Evolutionary conservation across 2,113 vertebrate genomes (phyloP).

Genomic region (Ia io): DNA sequence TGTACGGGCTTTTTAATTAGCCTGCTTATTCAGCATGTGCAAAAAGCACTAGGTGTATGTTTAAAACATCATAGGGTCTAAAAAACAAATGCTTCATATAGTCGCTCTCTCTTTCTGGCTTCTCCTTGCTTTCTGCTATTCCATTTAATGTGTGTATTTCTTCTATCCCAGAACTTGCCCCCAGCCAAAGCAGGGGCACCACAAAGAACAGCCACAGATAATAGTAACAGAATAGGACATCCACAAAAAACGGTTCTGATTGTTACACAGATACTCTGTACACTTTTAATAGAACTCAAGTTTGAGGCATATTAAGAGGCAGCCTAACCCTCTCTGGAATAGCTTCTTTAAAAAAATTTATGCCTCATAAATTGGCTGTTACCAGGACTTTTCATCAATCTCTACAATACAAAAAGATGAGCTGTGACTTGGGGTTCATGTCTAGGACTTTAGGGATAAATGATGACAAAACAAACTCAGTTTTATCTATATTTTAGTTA

Average conservation of each 20-base stretch:
- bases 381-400: not conserved
- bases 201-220: not conserved
- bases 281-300: not conserved
- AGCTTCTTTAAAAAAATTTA: not conserved
- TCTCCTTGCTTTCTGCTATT: constrained; percentile 70
- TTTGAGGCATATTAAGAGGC: not conserved
- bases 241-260: not conserved
- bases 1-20: constrained; percentile 89
- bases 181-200: constrained; percentile 16
- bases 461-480: not conserved
- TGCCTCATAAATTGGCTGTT: not conserved
- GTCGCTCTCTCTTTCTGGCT: constrained; percentile 72
- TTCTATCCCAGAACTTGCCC: constrained; percentile 61
- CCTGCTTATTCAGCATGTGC: constrained; percentile 87
- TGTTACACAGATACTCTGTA: not conserved
- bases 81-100: constrained; percentile 83
- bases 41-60: constrained; percentile 87
- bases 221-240: not conserved
- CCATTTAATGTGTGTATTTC: constrained; percentile 66
- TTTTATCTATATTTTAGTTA: constrained; percentile 4
- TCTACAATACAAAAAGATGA: not conserved
- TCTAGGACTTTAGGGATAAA: not conserved
- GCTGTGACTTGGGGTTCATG: not conserved
- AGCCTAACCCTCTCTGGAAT: not conserved
- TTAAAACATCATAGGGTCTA: constrained; percentile 86